Base-by-base conservation (phyloP, 2,113 vertebrate species). In the Phrynosoma blainvillii region DNA sequence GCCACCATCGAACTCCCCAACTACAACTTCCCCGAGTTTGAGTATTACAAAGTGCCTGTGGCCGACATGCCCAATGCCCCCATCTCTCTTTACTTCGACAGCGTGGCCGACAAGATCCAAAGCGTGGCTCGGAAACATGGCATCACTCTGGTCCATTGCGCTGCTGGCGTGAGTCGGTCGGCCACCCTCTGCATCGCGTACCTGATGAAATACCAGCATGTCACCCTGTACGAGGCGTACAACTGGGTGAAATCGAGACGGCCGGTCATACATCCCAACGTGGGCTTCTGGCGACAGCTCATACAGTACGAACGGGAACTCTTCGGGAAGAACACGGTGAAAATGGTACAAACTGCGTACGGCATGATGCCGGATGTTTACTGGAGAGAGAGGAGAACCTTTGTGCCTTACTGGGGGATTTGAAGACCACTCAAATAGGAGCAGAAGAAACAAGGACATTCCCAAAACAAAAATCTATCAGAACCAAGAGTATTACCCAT, bases 1-100 rank as follows among this genome's bases (percentile, higher is more conserved):
- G 99, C 99, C 74, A 99, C 99, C 95, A 98, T 99, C 5, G 99
- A 99, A 97, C 98, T 99, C 80, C 98, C 99, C 91, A 99, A 99
- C 94, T 98, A 98, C 93, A 99, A 99, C 97, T 99, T 98, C 98
- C 98, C 99, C 5, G 98, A 99, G 86, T 98, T 99, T 87, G 98
- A 99, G 92, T 99, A 99, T 0, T 97, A 99, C 0, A 99, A 98
- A 96, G 99, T 99, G 93, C 98, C 99, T 77, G 95, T 99, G 96
- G 98, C 98, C 0, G 99, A 99, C 91, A 98, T 98, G 97, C 98
- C 99, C 56, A 98, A 98, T 62, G 98, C 99, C 1, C 99, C 99
- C 84, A 98, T 99, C 94, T 98, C 98, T 42, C 93, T 99, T 54
- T 99, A 99, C 96, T 99, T 99, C 87, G 99, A 99, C 97, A 98